Evolutionary conservation across 2,888 invertebrate species (phyloP).

Genomic region (Beris chalybata): DNA sequence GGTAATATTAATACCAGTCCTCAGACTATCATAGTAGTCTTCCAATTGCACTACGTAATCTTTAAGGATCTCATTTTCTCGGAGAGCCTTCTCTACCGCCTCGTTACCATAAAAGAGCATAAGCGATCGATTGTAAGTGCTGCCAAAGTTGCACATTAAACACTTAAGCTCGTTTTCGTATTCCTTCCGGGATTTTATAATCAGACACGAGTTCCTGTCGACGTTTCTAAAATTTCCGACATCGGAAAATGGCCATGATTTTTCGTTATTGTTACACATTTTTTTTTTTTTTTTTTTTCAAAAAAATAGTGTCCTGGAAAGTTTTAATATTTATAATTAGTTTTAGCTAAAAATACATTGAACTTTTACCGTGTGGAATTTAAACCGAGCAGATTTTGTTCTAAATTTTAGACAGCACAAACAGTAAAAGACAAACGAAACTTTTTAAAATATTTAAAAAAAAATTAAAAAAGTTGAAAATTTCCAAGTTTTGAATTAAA

Average conservation of each 20-base stretch:
- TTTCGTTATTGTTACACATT: neutral
- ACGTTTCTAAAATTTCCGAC: neutral
- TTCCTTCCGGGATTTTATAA: slow-evolving; percentile 2
- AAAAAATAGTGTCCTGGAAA: neutral
- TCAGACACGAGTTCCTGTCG: neutral
- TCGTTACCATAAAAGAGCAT: neutral
- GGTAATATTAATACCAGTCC: neutral
- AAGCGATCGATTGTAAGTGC: neutral
- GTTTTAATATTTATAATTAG: neutral
- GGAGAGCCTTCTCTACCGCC: neutral
- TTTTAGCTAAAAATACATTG: no score
- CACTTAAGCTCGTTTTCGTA: neutral
- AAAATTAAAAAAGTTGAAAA: no score
- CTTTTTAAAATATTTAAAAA: no score
- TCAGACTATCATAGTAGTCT: neutral
- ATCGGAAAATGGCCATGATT: slow-evolving; percentile 3
- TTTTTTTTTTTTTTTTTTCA: slow-evolving; percentile 1
- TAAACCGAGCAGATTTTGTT: no score
- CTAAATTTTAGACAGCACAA: no score
- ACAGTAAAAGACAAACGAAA: no score
- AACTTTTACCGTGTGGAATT: no score
- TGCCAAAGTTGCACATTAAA: neutral
- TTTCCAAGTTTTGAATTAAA: no score
- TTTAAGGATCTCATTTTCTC: neutral
- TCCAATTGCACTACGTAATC: neutral